Percentiles rank a stretch among this genome's conserved stretches.
Conservation (phyloP, 2,888 invertebrate species). For the Rotaria macrura region DNA sequence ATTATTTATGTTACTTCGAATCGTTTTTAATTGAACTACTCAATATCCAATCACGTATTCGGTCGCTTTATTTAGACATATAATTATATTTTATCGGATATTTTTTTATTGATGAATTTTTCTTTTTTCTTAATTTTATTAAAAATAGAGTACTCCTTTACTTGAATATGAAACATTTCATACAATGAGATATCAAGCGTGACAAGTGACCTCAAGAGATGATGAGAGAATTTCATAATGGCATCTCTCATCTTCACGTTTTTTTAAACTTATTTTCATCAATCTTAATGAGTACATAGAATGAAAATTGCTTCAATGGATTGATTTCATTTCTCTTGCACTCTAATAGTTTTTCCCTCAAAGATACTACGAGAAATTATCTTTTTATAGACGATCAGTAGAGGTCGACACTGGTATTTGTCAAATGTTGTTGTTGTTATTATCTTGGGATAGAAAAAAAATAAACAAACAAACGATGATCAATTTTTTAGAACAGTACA, state of each 20-base stretch:
- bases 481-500: conserved; percentile 4
- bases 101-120: background rate
- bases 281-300: background rate
- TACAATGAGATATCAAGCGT: background rate
- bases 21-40: background rate
- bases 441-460: background rate
- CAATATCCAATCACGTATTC: background rate
- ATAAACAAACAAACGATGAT: conserved; percentile 3
- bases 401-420: conserved; percentile 8
- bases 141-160: background rate
- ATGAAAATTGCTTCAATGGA: background rate
- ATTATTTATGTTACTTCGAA: background rate
- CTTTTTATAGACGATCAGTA: background rate
- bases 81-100: background rate
- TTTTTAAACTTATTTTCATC: background rate
- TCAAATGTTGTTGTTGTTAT: conserved; percentile 11
- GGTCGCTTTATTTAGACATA: background rate
- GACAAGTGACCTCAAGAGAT: conserved; percentile 2
- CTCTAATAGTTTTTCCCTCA: background rate
- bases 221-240: conserved; percentile 2
- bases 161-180: background rate
- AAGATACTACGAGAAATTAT: too few relatives aligned
- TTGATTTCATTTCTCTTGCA: too few relatives aligned
- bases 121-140: background rate
- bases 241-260: background rate